Base-by-base conservation (phyloP, 2,113 vertebrate species). In the Heterotilapia buettikoferi region DNA sequence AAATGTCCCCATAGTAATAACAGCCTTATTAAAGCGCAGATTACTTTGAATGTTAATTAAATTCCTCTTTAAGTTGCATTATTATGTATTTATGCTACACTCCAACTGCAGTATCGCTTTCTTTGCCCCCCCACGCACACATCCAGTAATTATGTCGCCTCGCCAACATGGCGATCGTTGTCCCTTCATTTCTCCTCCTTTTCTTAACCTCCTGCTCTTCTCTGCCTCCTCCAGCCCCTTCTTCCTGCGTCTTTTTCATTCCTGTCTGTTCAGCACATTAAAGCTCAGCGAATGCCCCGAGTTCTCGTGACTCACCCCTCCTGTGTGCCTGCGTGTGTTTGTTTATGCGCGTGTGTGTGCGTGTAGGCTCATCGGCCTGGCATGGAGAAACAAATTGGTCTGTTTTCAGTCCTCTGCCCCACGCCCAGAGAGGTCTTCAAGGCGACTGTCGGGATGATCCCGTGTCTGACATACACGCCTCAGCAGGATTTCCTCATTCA, bases 41-140 rank as follows among this genome's bases (percentile, higher is more conserved):
- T 95, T 93, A 94, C 90, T 89, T 84, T 91, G 86, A 92, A 90
- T 92, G 90, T 92, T 94, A 93, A 95, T 96, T 95, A 93, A 93
- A 93, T 89, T 91, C 86, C 86, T 76, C 91, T 92, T 91, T 90
- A 93, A 86, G 89, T 86, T 87, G 88, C 84, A 92, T 92, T 89
- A 93, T 92, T 92, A 92, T 94, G 90, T 84, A 94, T 94, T 94
- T 88, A 93, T 94, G 83, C 90, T 88, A 86, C 82, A 90, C 87
- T 93, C 66, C 92, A 86, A 87, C 92, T 63, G 33, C 82, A 68
- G 59, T 56, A 84, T 78, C 45, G 89, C 52, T 87, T 54, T 88
- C 88, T 81, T 78, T 61, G 57, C 76, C 71, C 18, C 76, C 26
- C n/a, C 85, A 71, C 26, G 21, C 66, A 43, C 68, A 24, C 5